Base-by-base conservation (phyloP, 2,797 vertebrate genomes). In the Scolopax rusticola region DNA sequence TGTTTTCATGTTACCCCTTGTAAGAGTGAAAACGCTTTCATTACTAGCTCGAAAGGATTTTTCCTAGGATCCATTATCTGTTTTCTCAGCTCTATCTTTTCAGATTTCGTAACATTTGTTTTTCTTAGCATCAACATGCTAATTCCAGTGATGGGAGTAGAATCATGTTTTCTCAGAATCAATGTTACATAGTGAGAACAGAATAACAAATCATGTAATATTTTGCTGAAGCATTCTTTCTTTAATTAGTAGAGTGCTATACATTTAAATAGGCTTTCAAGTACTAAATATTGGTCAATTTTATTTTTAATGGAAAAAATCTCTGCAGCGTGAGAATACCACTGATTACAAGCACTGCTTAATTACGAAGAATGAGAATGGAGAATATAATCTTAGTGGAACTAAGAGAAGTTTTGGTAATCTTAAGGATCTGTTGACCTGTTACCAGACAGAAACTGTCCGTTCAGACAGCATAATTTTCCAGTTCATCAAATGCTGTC, bases 381-480 rank as follows among this genome's bases (percentile, higher is more conserved):
- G 98, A 33, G 98, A 99, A 90, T 99, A 98, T 96, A 98, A 98
- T 86, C 98, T 99, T 88, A 99, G 97, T 70, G 99, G 99, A 57
- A 99, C 99, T 11, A 99, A 99, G 98, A 99, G 97, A 98, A 99
- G 97, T 95, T 99, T 99, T 63, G 95, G 92, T 90, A 99, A 98
- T 33, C 98, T 99, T 77, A 98, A 98, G 96, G 99, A 99, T 82
- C 98, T 99, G 61, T 98, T 99, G 97, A 98, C 99, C 83, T 99
- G 99, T 97, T 99, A 99, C 97, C 99, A 99, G 67, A 99, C 99
- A 98, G 99, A 99, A 98, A 99, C 99, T 21, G 99, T 99, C 59
- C 99, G 99, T 89, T 99, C 99, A 4, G 99, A 99, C 71, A 99
- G 98, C 69, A 98, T 99, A 95, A 98, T 99, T 59, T 99, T 99